Percentiles rank a stretch among this genome's conserved stretches.
phyloP scores from a whole-genome alignment of 2,888 invertebrate genomes.

The Chorisops tibialis region DNA sequence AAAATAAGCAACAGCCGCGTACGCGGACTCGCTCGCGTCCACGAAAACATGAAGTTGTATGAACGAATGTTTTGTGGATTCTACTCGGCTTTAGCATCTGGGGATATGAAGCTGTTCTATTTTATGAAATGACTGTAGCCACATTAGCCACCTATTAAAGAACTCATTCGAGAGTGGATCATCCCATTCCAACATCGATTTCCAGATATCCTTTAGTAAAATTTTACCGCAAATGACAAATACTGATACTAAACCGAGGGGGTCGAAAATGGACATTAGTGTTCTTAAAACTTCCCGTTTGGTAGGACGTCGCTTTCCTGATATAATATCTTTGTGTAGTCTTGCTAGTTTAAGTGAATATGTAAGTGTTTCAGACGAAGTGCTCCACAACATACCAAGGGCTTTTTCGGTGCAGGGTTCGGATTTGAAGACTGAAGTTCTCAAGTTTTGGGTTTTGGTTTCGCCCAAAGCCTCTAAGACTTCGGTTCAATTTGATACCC shows the following conservation, averaged over 20 bases:
- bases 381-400: conserved; percentile 33
- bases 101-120: conserved; percentile 26
- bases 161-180: conserved; percentile 26
- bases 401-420: conserved; percentile 23
- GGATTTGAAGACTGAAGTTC: background rate
- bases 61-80: background rate
- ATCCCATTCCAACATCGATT: conserved; percentile 30
- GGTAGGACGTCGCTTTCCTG: conserved; percentile 24
- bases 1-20: conserved; percentile 9
- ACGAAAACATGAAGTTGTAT: conserved; percentile 12
- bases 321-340: conserved; percentile 21
- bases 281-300: conserved; percentile 32
- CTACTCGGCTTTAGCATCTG: conserved; percentile 24
- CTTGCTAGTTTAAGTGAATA: conserved; percentile 19
- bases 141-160: conserved; percentile 25
- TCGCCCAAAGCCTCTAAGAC: too few relatives aligned
- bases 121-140: conserved; percentile 11
- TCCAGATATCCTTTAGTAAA: conserved; percentile 33
- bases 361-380: conserved; percentile 19
- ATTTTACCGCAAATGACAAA: conserved; percentile 27
- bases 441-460: background rate
- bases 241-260: background rate
- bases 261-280: conserved; percentile 26
- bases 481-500: conserved; percentile 32
- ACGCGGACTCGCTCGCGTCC: background rate